These are phyloP conservation scores for Apotomis turbidana DNA, from an alignment of 2,888 invertebrate species.

Conservation along the genomic window DNA sequence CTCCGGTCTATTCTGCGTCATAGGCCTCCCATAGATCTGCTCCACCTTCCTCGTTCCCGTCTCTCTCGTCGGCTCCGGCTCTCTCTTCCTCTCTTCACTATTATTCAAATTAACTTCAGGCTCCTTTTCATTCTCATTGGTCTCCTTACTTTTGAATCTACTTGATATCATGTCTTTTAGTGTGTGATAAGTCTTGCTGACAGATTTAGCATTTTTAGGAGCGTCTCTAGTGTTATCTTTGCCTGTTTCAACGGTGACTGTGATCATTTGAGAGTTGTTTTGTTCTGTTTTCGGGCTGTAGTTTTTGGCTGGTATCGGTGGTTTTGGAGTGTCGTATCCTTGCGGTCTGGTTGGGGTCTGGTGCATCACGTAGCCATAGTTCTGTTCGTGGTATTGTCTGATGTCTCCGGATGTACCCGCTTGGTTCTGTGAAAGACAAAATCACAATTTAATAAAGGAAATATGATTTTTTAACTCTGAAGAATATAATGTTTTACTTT, in stretches of 20 bases:
- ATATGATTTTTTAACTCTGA: too few relatives aligned
- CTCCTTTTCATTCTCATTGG: conserved; percentile 82
- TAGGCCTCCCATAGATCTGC: conserved; percentile 86
- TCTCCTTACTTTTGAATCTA: conserved; percentile 87
- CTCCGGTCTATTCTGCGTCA: conserved; percentile 78
- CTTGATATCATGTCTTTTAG: conserved; percentile 93
- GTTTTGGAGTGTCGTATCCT: conserved; percentile 75
- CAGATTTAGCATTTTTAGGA: conserved; percentile 85
- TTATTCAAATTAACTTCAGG: conserved; percentile 84
- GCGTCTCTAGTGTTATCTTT: conserved; percentile 84
- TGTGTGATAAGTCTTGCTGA: conserved; percentile 91
- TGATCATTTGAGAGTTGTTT: conserved; percentile 79
- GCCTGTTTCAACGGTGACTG: conserved; percentile 84
- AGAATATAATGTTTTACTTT: too few relatives aligned
- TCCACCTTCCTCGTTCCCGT: conserved; percentile 78
- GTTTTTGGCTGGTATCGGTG: conserved; percentile 79
- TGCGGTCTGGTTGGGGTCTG: conserved; percentile 72
- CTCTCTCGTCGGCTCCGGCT: conserved; percentile 76
- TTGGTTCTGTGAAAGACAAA: conserved; percentile 71
- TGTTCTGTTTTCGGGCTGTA: conserved; percentile 70
- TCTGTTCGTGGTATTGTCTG: conserved; percentile 81
- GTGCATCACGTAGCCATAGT: conserved; percentile 80
- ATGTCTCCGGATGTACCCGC: conserved; percentile 79
- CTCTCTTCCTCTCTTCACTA: conserved; percentile 83
- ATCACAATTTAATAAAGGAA: too few relatives aligned